Evolutionary conservation across 2,888 invertebrate species (phyloP).

Genomic region (Sussaba pulchella): DNA sequence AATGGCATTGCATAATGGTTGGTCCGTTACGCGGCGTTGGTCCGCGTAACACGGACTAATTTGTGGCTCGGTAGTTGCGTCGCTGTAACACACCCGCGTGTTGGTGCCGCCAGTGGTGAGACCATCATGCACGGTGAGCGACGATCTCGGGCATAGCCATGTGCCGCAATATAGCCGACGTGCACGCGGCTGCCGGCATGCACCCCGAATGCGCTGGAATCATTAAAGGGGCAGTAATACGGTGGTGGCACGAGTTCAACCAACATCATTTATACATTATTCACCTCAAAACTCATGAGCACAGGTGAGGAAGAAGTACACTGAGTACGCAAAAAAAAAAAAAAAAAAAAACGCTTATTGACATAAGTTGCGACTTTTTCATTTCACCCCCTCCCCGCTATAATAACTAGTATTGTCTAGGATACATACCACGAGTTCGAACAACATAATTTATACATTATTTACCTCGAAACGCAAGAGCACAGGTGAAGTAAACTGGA

Average conservation of each 20-base stretch:
- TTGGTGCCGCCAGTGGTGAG: slow-evolving; percentile 27
- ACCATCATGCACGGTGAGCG: slow-evolving; percentile 49
- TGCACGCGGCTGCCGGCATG: slow-evolving; percentile 11
- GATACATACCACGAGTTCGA: slow-evolving; percentile 47
- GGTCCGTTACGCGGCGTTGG: slow-evolving; percentile 29
- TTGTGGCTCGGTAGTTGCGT: slow-evolving; percentile 55
- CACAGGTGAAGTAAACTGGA: background rate
- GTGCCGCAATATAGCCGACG: slow-evolving; percentile 12
- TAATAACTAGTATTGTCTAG: no score
- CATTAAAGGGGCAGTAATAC: slow-evolving; percentile 55
- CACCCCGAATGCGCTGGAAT: slow-evolving; percentile 30
- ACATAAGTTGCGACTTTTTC: no score
- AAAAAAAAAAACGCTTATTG: no score
- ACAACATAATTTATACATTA: slow-evolving; percentile 66
- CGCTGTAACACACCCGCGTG: slow-evolving; percentile 41
- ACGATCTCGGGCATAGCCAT: slow-evolving; percentile 21
- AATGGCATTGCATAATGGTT: slow-evolving; percentile 19
- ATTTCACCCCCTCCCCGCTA: no score
- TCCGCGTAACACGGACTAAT: slow-evolving; percentile 48
- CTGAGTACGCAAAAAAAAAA: slow-evolving; percentile 16
- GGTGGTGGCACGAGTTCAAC: slow-evolving; percentile 41
- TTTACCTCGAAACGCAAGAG: slow-evolving; percentile 53
- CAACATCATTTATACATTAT: slow-evolving; percentile 67
- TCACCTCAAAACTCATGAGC: slow-evolving; percentile 58
- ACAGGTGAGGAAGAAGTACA: slow-evolving; percentile 54